Evolutionary conservation across 2,888 invertebrate genomes (phyloP), one percentile per base, ranked within the genome.

Genomic region (Diplolepis rosae): DNA sequence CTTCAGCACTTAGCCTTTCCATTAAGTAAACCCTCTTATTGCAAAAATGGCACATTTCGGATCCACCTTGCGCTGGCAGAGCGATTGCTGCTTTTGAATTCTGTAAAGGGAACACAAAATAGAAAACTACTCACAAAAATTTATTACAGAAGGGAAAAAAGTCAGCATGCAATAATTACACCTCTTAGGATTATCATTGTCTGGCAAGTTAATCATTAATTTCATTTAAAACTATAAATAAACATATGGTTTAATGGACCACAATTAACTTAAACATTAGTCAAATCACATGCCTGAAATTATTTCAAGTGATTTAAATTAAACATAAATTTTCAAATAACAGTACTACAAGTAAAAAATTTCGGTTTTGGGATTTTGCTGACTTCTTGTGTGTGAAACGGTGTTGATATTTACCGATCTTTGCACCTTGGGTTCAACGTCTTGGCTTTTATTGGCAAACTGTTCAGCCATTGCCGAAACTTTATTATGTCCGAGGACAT

Each of bases 11-110:
- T 77, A 97, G 92, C 77, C 96, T 92, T 89, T 98, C 98, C 91
- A 98, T 97, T 30, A 98, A 92, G 89, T 98, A 98, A 68, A 98
- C 98, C 52, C 96, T 92, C 89, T 95, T 95, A 68, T 94, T 93
- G 90, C 98, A 98, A 90, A 97, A 96, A 90, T 93, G 96, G 90
- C 94, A 96, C 83, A 91, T 91, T 88, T 95, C 95, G 9, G 94
- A 94, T 69, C 92, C 92, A 71, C 92, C 92, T 87, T 93, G 93
- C 61, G 92, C 90, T 66, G 93, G 92, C 72, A 94, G 89, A 28
- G 91, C 90, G 69, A 93, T 84, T 48, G 91, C 90, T 72, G 91
- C 90, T 85, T 92, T 93, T 71, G 91, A 90, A 85, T 90, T 92
- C 93, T 93, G 87, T 84, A 35, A 35, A 18, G 1, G 6, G 35